These are phyloP conservation scores for Erythrolamprus reginae DNA, from an alignment of 2,113 vertebrate species.

Conservation along the genomic window DNA sequence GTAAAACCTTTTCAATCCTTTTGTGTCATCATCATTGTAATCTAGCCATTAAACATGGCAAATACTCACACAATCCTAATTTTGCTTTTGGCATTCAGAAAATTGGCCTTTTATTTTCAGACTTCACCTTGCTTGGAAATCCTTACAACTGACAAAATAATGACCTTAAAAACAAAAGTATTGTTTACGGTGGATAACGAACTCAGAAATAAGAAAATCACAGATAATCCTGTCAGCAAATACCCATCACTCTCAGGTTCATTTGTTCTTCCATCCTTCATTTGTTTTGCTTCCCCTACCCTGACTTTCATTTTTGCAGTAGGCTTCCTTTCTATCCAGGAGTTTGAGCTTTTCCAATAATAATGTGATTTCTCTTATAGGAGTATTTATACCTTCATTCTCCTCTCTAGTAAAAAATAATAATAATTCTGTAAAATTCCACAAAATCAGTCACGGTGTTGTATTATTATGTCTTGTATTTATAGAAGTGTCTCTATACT, in stretches of 20 bases:
- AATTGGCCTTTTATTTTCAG: constrained; percentile 55
- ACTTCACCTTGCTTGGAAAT: constrained; percentile 48
- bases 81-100: constrained; percentile 53
- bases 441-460: not conserved
- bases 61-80: constrained; percentile 56
- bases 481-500: not conserved
- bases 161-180: constrained; percentile 50
- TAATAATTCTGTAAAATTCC: not conserved
- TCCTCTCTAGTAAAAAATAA: not conserved
- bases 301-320: constrained; percentile 24
- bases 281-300: constrained; percentile 29
- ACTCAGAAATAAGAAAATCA: constrained; percentile 43
- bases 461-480: not conserved
- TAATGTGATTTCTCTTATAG: constrained; percentile 3
- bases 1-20: constrained; percentile 53
- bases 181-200: constrained; percentile 47
- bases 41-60: constrained; percentile 55
- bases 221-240: constrained; percentile 65
- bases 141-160: constrained; percentile 59
- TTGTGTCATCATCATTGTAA: constrained; percentile 36
- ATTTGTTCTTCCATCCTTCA: constrained; percentile 55
- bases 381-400: not conserved
- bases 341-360: not conserved
- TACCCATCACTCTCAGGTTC: constrained; percentile 50
- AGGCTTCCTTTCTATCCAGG: not conserved